A percentile compares a stretch with the other conserved stretches of the same genome.
phyloP scores from a whole-genome alignment of 2,113 vertebrate genomes.

The Meriones unguiculatus region DNA sequence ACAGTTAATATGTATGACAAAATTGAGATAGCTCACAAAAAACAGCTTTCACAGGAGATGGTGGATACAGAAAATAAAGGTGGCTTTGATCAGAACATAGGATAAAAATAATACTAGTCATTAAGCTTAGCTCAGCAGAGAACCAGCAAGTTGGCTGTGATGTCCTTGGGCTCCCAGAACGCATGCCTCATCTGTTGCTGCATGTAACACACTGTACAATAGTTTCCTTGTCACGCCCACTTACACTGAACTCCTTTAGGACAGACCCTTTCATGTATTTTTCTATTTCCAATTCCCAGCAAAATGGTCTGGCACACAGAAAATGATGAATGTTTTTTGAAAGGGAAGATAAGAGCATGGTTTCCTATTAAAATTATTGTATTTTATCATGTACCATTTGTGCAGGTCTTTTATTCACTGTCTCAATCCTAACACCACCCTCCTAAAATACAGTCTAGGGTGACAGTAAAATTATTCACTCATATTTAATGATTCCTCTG shows the following conservation, averaged over 20 bases:
- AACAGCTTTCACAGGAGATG: not conserved
- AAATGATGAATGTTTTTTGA: not conserved
- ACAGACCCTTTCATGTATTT: constrained; percentile 25
- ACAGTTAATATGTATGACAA: constrained; percentile 34
- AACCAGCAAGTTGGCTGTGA: constrained; percentile 2
- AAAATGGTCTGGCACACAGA: constrained; percentile 12
- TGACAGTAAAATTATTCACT: not conserved
- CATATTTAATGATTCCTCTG: not conserved
- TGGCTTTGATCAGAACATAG: constrained; percentile 30
- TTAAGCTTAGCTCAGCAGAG: constrained; percentile 44
- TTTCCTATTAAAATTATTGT: constrained; percentile 24
- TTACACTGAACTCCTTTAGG: constrained; percentile 4
- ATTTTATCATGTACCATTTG: constrained; percentile 3
- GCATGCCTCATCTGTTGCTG: constrained; percentile 10
- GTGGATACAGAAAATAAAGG: not conserved
- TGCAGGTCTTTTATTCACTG: constrained; percentile 17
- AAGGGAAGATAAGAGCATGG: constrained; percentile 7
- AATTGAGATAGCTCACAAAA: constrained; percentile 16
- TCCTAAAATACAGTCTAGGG: not conserved
- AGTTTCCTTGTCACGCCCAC: constrained; percentile 2
- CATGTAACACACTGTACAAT: constrained; percentile 45
- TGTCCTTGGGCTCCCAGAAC: constrained; percentile 48
- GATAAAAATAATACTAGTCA: constrained; percentile 41
- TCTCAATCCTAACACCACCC: constrained; percentile 41
- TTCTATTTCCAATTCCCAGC: constrained; percentile 6